phyloP scores from a whole-genome alignment of 2,113 vertebrate genomes.

The Entelurus aequoreus region DNA sequence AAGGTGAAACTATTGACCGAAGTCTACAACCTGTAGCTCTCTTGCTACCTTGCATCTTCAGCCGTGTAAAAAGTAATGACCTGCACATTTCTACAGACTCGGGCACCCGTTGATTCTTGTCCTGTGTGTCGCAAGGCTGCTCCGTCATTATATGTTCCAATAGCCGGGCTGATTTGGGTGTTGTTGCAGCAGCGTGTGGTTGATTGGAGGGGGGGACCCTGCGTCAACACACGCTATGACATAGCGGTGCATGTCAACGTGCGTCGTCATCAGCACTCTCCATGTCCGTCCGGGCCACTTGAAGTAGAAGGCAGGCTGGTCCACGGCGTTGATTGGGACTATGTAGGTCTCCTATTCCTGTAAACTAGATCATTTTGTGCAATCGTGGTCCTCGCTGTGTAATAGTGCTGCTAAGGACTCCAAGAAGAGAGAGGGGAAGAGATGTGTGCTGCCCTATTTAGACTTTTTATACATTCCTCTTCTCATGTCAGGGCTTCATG shows the following conservation, averaged over 20 bases:
- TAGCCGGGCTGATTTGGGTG: slow-evolving; percentile 5
- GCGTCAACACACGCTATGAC: slow-evolving; percentile 37
- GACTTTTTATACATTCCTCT: slow-evolving; percentile 36
- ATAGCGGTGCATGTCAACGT: slow-evolving; percentile 23
- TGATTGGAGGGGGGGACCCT: slow-evolving; percentile 28
- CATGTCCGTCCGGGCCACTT: slow-evolving; percentile 20
- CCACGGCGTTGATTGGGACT: slow-evolving; percentile 43
- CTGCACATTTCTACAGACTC: slow-evolving; percentile 14
- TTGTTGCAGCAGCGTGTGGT: slow-evolving; percentile 2
- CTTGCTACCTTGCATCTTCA: slow-evolving; percentile 9
- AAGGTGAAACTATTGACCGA: too few relatives aligned
- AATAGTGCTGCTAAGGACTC: slow-evolving; percentile 49
- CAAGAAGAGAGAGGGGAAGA: slow-evolving; percentile 40
- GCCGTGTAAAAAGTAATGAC: slow-evolving; percentile 13
- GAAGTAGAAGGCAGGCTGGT: slow-evolving; percentile 28
- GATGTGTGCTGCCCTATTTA: slow-evolving; percentile 51
- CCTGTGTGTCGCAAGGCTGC: slow-evolving; percentile 11
- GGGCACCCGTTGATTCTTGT: slow-evolving; percentile 31
- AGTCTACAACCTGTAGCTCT: neutral
- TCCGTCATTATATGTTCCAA: slow-evolving; percentile 28
- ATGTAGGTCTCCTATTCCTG: slow-evolving; percentile 69
- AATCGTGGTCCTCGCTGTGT: slow-evolving; percentile 44
- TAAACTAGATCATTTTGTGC: slow-evolving; percentile 65
- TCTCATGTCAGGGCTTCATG: slow-evolving; percentile 22
- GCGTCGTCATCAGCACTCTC: slow-evolving; percentile 37